Percentiles rank a stretch among this genome's conserved stretches.
These are phyloP conservation scores for Clanis bilineata DNA, from an alignment of 2,888 invertebrate species.

Conservation along the genomic window DNA sequence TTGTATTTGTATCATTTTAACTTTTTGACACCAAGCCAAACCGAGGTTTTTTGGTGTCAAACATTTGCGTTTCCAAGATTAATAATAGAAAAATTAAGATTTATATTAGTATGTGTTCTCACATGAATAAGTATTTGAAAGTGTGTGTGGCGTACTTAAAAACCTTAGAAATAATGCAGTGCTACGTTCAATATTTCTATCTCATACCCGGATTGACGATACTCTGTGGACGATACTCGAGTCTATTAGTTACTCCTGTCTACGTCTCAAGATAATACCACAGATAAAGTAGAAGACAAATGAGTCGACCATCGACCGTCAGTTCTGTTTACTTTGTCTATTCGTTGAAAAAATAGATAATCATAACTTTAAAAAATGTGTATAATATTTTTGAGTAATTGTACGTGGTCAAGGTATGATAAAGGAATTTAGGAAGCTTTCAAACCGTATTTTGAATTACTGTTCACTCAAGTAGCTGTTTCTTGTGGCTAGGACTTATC, in stretches of 20 bases:
- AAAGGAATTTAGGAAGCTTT: conserved; percentile 2
- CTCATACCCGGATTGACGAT: too few species aligned
- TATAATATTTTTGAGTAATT: background rate
- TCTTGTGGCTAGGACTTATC: background rate
- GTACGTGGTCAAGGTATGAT: background rate
- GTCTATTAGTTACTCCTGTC: background rate
- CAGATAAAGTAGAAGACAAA: conserved; percentile 4
- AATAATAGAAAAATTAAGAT: too few species aligned
- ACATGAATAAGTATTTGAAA: too few species aligned
- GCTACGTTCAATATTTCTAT: too few species aligned
- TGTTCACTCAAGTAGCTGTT: background rate
- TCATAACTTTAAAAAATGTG: background rate
- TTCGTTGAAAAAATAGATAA: background rate
- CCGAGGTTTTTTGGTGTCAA: too few species aligned
- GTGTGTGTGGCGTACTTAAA: too few species aligned
- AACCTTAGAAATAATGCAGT: too few species aligned
- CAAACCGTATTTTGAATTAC: background rate
- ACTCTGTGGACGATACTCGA: too few species aligned
- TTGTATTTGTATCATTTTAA: too few species aligned
- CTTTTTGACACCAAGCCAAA: too few species aligned
- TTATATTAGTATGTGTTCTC: too few species aligned
- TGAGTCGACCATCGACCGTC: background rate
- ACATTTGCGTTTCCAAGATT: too few species aligned
- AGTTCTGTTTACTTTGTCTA: background rate
- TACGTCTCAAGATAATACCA: background rate